Base-by-base conservation (phyloP, 2,113 vertebrate genomes). In the Nesogale talazaci region DNA sequence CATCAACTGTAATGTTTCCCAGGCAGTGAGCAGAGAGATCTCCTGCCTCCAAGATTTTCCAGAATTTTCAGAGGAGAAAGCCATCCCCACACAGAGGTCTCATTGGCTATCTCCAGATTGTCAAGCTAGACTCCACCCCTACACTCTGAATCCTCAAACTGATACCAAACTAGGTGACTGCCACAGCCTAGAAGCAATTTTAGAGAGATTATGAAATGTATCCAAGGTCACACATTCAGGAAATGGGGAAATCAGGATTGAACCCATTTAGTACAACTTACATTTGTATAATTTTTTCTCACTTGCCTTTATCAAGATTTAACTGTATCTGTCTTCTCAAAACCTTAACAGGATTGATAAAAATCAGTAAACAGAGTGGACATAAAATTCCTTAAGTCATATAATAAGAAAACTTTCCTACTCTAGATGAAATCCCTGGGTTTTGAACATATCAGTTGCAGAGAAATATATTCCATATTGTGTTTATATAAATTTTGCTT, bases 321-420 rank as follows among this genome's bases (percentile, higher is more conserved):
- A 67, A 85, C 31, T 76, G 15, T 74, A 11, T 94, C 36, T 93
- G 34, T 84, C 34, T 88, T 85, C 59, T 16, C 59, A 74, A 92
- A 88, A 63, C 27, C 56, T 61, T 86, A 12, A 19, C 65, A 83
- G 9, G 14, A 1, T 29, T 38, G 46, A 76, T 15, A 86, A 79
- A 79, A 89, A 52, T 82, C 65, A 90, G 40, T 9, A 36, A 82
- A 25, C 57, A 80, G 27, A 65, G 3, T 46, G 6, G 29, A 22
- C 38, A 77, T 75, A 65, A 85, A 83, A 81, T 29, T 83, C 90
- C 56, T 83, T 86, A 75, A 20, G 14, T 75, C 57, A 81, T 76
- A 56, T 57, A 70, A 83, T 69, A 75, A 31, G 46, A 80, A 88
- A 90, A 61, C 14, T 84, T 56, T 3, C 34, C n/a, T 87, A n/a